phyloP scores from a whole-genome alignment of 2,113 vertebrate genomes.

The Rafetus swinhoei region DNA sequence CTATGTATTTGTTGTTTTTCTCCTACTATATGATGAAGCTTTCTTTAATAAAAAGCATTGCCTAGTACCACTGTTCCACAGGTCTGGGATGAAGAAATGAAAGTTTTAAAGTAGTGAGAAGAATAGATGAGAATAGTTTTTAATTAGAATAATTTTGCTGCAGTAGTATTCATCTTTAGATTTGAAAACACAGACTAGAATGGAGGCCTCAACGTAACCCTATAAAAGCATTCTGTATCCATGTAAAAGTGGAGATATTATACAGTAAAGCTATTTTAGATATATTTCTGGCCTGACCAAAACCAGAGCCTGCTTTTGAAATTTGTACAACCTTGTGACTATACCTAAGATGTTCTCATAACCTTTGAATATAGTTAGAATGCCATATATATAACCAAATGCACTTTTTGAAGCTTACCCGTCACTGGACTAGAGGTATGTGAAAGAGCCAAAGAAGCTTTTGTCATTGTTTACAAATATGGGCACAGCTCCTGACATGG shows the following conservation, averaged over 20 bases:
- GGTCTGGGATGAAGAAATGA: neutral
- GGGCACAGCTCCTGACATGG: neutral
- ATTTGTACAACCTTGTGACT: neutral
- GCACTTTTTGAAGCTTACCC: neutral
- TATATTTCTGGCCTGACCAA: neutral
- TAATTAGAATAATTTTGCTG: neutral
- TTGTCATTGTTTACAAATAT: neutral
- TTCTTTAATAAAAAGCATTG: neutral
- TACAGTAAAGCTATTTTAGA: neutral
- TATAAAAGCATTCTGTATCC: neutral
- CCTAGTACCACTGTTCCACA: neutral
- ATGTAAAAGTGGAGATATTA: neutral
- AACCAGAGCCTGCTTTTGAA: neutral
- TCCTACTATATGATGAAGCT: neutral
- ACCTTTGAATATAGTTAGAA: neutral
- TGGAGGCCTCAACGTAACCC: neutral
- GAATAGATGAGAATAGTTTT: neutral
- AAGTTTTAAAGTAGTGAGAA: neutral
- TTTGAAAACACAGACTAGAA: neutral
- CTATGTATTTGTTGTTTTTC: conserved; percentile 8
- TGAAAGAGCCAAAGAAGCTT: neutral
- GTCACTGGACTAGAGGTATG: neutral
- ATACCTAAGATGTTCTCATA: neutral
- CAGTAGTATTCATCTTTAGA: neutral
- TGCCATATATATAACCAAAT: neutral